Base-by-base conservation (phyloP, 2,797 vertebrate genomes). In the Nannoperca obscura region DNA sequence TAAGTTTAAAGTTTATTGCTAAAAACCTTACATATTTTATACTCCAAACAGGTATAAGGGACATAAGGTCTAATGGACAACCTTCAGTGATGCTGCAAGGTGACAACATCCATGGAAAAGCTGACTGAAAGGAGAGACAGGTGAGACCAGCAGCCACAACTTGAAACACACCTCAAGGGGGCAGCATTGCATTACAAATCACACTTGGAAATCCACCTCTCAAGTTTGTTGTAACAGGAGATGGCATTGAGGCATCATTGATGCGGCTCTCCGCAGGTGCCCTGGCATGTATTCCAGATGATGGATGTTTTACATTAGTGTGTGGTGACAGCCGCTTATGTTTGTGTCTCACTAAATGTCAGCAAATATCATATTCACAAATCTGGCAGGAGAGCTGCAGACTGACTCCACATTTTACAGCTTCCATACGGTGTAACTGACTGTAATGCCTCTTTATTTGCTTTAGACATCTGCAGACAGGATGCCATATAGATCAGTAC, bases 241-340 rank as follows among this genome's bases (percentile, higher is more conserved):
- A 85, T 85, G 92, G 80, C 83, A 89, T 81, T 54, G 78, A 87
- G 73, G 85, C 82, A 62, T 80, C 80, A 40, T 44, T 72, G 83
- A 81, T 76, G 77, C 42, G 0, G 64, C 74, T 76, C 85, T 86
- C 87, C 2, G 72, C 86, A 85, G 91, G 87, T 87, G 76, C 75
- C 85, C 68, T 82, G 86, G 85, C 87, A 1, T 69, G 60, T 68
- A n/a, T 86, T 90, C 90, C 86, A 81, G 65, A 87, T 92, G 91
- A 94, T 94, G 86, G 90, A 93, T 94, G 92, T 89, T 91, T 91
- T 82, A 90, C 90, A 90, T 91, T 88, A 90, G 88, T 75, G 76
- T 90, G 88, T 82, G 91, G 81, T 93, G 93, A 94, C 93, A 94
- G 91, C 84, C 86, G 86, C 85, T 92, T 91, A 90, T 93, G 92